Evolutionary conservation across 1,140 invertebrate genomes (phyloP).

Genomic region (Drosophila virilis): DNA sequence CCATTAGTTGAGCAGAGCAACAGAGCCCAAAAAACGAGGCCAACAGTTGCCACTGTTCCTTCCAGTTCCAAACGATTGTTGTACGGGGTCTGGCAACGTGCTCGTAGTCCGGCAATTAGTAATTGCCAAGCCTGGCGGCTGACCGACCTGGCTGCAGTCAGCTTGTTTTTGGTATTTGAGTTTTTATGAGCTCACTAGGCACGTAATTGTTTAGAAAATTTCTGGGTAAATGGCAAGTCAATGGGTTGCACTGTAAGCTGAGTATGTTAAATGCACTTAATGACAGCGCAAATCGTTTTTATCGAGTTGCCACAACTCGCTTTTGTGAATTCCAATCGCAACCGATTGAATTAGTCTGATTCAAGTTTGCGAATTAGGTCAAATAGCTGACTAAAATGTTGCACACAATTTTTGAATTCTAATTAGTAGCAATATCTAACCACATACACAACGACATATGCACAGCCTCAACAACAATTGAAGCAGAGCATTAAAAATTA

Average conservation of each 20-base stretch:
- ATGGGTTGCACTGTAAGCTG: neutral
- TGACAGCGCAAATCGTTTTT: constrained; percentile 1
- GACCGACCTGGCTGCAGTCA: no score
- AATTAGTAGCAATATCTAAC: constrained; percentile 38
- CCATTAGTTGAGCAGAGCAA: constrained; percentile 39
- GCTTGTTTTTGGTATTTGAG: constrained; percentile 40
- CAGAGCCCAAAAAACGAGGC: constrained; percentile 2
- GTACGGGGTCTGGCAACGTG: constrained; percentile 22
- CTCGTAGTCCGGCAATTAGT: constrained; percentile 47
- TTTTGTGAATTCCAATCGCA: neutral
- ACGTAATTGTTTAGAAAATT: constrained; percentile 58
- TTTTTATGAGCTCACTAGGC: constrained; percentile 52
- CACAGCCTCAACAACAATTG: constrained; percentile 9
- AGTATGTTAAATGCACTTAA: constrained; percentile 11
- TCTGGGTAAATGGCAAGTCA: constrained; percentile 2
- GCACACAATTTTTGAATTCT: constrained; percentile 23
- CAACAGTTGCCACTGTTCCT: constrained; percentile 15
- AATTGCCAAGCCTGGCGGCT: constrained; percentile 31
- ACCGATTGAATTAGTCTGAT: neutral
- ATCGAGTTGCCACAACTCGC: neutral
- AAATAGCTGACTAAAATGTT: constrained; percentile 25
- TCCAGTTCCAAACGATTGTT: neutral
- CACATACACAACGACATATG: neutral
- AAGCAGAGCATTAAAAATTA: constrained; percentile 49
- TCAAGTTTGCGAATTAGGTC: constrained; percentile 26